Base-by-base conservation (phyloP, 2,888 invertebrate genomes). In the Cheilosia scutellata region DNA sequence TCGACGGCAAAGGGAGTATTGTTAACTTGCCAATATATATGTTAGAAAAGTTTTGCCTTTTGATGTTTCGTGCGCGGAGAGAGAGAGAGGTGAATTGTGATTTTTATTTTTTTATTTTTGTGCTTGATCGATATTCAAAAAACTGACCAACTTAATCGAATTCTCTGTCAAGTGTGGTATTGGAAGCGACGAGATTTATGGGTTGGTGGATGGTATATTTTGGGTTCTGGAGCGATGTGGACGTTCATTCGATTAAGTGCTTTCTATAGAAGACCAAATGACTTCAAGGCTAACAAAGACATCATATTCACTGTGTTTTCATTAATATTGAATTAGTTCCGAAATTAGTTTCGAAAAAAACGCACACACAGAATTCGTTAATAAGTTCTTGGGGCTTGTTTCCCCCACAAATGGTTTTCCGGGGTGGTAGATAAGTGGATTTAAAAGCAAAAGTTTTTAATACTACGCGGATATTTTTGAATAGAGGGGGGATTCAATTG, bases 1-100 rank as follows among this genome's bases (percentile, higher is more conserved):
- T n/a, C 4, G 72, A 9, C 55, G 25, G 71, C 42, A 49, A 4
- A 37, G 40, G 9, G 2, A 65, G 62, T 58, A 55, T 58, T 84
- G 79, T 70, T 75, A 70, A 84, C 75, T 79, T 84, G 79, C 79
- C 79, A 84, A 75, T 75, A 79, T 75, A 75, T 70, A 65, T 79
- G 79, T 75, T 58, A 55, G 58, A 58, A 80, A 82, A 82, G 70
- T 76, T 76, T 82, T 65, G 70, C 60, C 37, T 20, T 58, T 71
- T 27, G 11, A 53, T n/a, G 25, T 29, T 33, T 5, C n/a, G 13
- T n/a, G n/a, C n/a, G n/a, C n/a, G 40, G 16, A 11, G 42, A 7
- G 5, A 25, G 20, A 31, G 33, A 44, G 42, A 5, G 11, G 40
- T n/a, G n/a, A n/a, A n/a, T 44, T 13, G 47, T 7, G 16, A 16